phyloP scores from a whole-genome alignment of 2,797 vertebrate genomes.

The Lagodon rhomboides region DNA sequence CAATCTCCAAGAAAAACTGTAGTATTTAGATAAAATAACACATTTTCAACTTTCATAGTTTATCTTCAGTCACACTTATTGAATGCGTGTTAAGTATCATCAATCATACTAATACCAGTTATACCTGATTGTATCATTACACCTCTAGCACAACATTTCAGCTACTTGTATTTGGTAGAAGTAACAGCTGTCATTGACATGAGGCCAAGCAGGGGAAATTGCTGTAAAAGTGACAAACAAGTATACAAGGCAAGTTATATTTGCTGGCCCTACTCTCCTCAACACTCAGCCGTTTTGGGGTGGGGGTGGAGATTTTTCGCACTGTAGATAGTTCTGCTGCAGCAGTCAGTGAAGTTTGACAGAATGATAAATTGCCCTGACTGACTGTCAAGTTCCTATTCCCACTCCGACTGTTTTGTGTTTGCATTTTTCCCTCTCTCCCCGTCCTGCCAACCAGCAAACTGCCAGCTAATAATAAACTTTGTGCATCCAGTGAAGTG shows the following conservation, averaged over 20 bases:
- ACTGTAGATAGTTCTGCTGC: constrained; percentile 75
- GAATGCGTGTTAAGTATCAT: background rate
- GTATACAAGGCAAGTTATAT: constrained; percentile 60
- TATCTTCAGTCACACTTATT: background rate
- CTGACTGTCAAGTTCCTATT: constrained; percentile 81
- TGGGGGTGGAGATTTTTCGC: constrained; percentile 47
- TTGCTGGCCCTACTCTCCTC: constrained; percentile 46
- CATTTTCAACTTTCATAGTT: background rate
- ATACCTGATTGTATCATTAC: background rate
- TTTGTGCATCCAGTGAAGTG: constrained; percentile 68
- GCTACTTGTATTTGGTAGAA: background rate
- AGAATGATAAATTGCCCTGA: constrained; percentile 84
- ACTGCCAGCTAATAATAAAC: constrained; percentile 79
- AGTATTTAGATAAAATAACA: background rate
- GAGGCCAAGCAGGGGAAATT: constrained; percentile 60
- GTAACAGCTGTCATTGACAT: constrained; percentile 34
- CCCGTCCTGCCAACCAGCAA: constrained; percentile 67
- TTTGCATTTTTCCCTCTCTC: constrained; percentile 69
- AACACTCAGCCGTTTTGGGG: constrained; percentile 58
- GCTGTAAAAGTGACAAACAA: constrained; percentile 69
- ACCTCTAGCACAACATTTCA: background rate
- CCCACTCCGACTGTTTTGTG: constrained; percentile 74
- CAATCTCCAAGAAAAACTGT: background rate
- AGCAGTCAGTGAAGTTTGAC: constrained; percentile 83
- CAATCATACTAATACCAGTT: background rate